phyloP scores from a whole-genome alignment of 1,140 invertebrate genomes.

The Drosophila nebulosa region DNA sequence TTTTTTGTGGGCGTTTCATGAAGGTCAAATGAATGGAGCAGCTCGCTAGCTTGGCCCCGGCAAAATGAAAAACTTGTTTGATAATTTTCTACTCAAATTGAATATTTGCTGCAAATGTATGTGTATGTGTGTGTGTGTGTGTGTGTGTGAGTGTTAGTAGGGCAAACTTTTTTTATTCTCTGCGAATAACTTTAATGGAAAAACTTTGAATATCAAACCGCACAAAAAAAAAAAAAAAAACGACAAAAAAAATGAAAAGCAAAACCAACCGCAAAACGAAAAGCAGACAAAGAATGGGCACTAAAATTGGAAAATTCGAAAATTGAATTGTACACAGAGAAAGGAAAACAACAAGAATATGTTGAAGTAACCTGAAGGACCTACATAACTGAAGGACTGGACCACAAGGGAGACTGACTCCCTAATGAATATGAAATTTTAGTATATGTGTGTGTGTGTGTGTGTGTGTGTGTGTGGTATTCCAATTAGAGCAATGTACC shows the following conservation, averaged over 20 bases:
- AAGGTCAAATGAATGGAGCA: slow-evolving; percentile 49
- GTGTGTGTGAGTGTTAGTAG: slow-evolving; percentile 20
- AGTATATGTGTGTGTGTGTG: slow-evolving; percentile 14
- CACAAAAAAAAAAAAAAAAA: slow-evolving; percentile 54
- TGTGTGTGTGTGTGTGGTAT: slow-evolving; percentile 23
- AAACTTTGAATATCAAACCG: slow-evolving; percentile 78
- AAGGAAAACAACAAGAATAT: background rate
- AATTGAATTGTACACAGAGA: slow-evolving; percentile 65
- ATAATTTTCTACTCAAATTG: slow-evolving; percentile 77
- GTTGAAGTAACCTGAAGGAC: slow-evolving; percentile 8
- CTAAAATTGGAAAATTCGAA: slow-evolving; percentile 70
- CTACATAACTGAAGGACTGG: slow-evolving; percentile 22
- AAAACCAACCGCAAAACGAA: background rate
- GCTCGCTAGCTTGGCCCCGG: background rate
- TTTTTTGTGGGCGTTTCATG: slow-evolving; percentile 23
- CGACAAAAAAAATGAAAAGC: background rate
- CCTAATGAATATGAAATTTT: slow-evolving; percentile 21
- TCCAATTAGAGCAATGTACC: slow-evolving; percentile 18
- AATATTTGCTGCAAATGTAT: slow-evolving; percentile 70
- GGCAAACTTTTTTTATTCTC: slow-evolving; percentile 72
- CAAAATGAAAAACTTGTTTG: slow-evolving; percentile 57
- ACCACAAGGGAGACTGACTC: background rate
- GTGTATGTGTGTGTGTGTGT: slow-evolving; percentile 12
- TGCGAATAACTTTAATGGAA: slow-evolving; percentile 77
- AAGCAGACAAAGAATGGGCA: slow-evolving; percentile 28